Percentiles rank a stretch among this genome's conserved stretches.
Evolutionary conservation across 2,797 vertebrate genomes (phyloP).

Genomic region (Vireo griseus): DNA sequence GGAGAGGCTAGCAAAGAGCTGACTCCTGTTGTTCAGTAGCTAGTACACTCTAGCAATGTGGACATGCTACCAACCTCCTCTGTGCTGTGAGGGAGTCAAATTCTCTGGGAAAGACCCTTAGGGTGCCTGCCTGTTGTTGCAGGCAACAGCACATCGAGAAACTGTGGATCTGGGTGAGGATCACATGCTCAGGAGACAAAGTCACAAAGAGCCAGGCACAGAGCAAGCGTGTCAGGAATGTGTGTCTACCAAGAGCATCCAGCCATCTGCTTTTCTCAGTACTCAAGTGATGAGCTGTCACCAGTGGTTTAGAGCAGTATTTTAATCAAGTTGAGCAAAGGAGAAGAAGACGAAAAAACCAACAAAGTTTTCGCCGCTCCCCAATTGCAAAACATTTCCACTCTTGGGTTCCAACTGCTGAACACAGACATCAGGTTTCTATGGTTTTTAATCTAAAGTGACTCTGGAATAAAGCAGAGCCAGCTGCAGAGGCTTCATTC

Average conservation of each 20-base stretch:
- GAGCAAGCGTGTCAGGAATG: neutral
- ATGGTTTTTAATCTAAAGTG: constrained; percentile 1
- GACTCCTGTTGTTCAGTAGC: neutral
- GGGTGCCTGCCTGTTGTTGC: neutral
- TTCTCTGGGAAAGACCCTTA: neutral
- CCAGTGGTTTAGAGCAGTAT: neutral
- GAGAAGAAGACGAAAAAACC: neutral
- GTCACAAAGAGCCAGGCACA: neutral
- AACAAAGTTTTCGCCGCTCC: neutral
- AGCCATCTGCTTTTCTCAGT: constrained; percentile 13
- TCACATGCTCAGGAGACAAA: neutral
- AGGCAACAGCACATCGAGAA: neutral
- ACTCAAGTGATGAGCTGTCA: neutral
- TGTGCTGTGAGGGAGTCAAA: neutral
- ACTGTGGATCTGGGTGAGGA: neutral
- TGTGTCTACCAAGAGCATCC: neutral
- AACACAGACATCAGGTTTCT: neutral
- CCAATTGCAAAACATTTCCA: constrained; percentile 22
- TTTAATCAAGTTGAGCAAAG: constrained; percentile 19
- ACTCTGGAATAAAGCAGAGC: neutral
- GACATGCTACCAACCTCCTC: neutral
- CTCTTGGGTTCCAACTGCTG: neutral
- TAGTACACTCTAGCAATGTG: neutral
- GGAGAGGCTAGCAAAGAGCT: neutral
- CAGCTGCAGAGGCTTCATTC: neutral